Percentiles rank a stretch among this genome's conserved stretches.
Evolutionary conservation across 2,888 invertebrate genomes (phyloP).

Genomic region (Drosophila nr. perissopoda): DNA sequence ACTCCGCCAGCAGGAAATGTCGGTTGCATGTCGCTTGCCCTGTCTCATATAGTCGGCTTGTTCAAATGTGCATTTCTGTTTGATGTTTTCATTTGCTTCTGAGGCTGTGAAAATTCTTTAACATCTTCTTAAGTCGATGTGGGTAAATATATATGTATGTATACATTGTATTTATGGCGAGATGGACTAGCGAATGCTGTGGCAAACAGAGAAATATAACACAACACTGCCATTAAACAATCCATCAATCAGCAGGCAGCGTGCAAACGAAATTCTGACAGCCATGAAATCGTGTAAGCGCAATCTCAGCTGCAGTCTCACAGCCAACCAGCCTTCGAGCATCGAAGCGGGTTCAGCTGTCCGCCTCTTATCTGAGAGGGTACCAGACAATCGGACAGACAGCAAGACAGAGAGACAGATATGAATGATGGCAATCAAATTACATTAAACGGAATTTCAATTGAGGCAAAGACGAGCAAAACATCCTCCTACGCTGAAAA

Average conservation of each 20-base stretch:
- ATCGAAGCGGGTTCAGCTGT: constrained; percentile 7
- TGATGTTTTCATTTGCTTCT: constrained; percentile 49
- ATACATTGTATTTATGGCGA: not conserved
- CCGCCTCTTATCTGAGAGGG: constrained; percentile 35
- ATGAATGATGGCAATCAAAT: constrained; percentile 81
- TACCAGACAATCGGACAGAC: constrained; percentile 31
- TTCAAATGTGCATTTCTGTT: constrained; percentile 29
- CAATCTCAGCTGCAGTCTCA: constrained; percentile 62
- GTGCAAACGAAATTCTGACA: constrained; percentile 73
- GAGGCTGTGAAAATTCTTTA: constrained; percentile 16
- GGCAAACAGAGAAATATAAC: constrained; percentile 10
- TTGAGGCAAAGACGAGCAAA: constrained; percentile 68
- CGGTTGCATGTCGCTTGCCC: constrained; percentile 37
- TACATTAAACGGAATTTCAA: constrained; percentile 79
- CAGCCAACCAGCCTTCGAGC: constrained; percentile 15
- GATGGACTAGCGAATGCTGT: constrained; percentile 15
- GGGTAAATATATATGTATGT: not conserved
- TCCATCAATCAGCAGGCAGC: constrained; percentile 70
- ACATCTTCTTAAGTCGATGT: constrained; percentile 47
- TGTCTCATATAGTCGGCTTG: not conserved
- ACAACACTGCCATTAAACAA: constrained; percentile 44
- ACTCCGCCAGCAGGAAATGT: constrained; percentile 63
- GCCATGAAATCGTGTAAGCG: constrained; percentile 75
- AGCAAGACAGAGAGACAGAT: constrained; percentile 1
- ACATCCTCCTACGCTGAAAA: constrained; percentile 57